Evolutionary conservation across 2,888 invertebrate species (phyloP).

Genomic region (Ypsolopha scabrella): DNA sequence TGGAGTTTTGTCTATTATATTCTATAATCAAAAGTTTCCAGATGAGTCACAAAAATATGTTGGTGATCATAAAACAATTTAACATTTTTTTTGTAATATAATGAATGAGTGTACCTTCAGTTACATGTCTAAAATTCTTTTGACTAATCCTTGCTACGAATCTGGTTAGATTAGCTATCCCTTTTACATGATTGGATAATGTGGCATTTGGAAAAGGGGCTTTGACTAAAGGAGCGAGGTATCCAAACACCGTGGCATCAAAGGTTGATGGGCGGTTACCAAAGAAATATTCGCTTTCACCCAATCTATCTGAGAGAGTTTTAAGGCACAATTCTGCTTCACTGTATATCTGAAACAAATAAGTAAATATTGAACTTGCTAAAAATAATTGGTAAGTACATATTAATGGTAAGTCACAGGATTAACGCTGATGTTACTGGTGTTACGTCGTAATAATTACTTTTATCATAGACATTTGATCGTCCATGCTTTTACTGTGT

Average conservation of each 20-base stretch:
- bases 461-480: no score
- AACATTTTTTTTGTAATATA: no score
- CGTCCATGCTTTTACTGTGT: no score
- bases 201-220: conserved; percentile 84
- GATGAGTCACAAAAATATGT: no score
- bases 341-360: conserved; percentile 73
- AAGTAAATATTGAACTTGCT: no score
- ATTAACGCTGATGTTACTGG: background rate
- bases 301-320: conserved; percentile 80
- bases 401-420: background rate
- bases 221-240: conserved; percentile 87
- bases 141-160: conserved; percentile 86
- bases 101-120: conserved; percentile 50
- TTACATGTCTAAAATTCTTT: conserved; percentile 78
- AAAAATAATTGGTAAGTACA: no score
- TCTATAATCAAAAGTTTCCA: conserved; percentile 23
- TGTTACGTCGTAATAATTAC: background rate
- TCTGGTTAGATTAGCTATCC: conserved; percentile 82
- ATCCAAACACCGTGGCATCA: conserved; percentile 91
- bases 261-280: conserved; percentile 81
- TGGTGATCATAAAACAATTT: background rate
- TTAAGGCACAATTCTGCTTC: conserved; percentile 87
- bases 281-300: conserved; percentile 87
- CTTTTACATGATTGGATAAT: conserved; percentile 81
- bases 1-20: conserved; percentile 48